Evolutionary conservation across 2,888 invertebrate genomes (phyloP).

Genomic region (Tipula unca): DNA sequence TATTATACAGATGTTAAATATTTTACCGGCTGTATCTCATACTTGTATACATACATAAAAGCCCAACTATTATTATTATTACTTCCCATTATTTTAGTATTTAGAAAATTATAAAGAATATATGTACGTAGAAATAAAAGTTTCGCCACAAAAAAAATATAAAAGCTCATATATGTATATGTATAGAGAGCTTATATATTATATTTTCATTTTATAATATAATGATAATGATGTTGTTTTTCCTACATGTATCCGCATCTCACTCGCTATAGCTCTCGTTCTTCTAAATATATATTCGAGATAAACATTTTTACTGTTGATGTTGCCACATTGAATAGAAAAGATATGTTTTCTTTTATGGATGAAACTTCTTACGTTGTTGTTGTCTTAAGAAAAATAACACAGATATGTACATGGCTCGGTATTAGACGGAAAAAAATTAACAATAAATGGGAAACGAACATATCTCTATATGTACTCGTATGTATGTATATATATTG

Average conservation of each 20-base stretch:
- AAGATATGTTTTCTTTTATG: background rate
- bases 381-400: background rate
- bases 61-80: slow-evolving; percentile 4
- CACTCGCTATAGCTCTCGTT: background rate
- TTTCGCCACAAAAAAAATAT: background rate
- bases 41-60: background rate
- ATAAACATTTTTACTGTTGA: background rate
- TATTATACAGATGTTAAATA: background rate
- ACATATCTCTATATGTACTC: background rate
- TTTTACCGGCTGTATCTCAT: background rate
- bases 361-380: slow-evolving; percentile 8
- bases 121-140: background rate
- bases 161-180: background rate
- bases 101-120: background rate
- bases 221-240: slow-evolving; percentile 14
- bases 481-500: background rate
- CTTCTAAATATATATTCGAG: background rate
- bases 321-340: background rate
- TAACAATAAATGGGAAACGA: background rate
- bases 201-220: background rate
- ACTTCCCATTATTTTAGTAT: background rate
- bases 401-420: background rate
- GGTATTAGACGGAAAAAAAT: background rate
- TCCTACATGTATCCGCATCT: background rate
- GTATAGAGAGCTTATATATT: background rate